Base-by-base conservation (phyloP, 2,888 invertebrate species). In the Pheosia gnoma region DNA sequence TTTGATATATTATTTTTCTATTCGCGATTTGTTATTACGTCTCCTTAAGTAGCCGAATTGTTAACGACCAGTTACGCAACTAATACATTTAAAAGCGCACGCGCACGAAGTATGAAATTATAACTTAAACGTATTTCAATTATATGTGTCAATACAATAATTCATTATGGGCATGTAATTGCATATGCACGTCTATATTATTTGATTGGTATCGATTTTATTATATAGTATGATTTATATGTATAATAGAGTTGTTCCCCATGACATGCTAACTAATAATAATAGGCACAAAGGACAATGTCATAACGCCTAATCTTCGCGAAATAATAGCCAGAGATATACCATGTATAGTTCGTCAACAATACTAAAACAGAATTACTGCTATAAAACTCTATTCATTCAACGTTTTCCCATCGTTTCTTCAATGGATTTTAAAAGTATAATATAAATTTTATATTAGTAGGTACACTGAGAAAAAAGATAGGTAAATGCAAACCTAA, bases 61-160 rank as follows among this genome's bases (percentile, higher is more conserved):
- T 43, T 60, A 65, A 58, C 58, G n/a, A 59, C 56, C 59, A 51
- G 49, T 59, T 73, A 62, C 58, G 52, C 60, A 68, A 70, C 3
- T 41, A 59, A 70, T 62, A 65, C 53, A 61, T 62, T 62, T 60
- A 59, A 66, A 66, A 39, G 38, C 41, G 41, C 56, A 58, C 52
- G 49, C 45, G 57, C 61, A 60, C 59, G 62, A 58, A 59, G 54
- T n/a, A 38, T 60, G 61, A 39, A 61, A 45, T 57, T 9, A 59
- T 57, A 58, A 41, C 52, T 56, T 49, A 59, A 47, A 54, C 57
- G 11, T 65, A 59, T 60, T 61, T 59, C 13, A 41, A 41, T 54
- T 51, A 9, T 68, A 43, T 57, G 38, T 56, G 59, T 58, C 59
- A 69, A 63, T 52, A 63, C 47, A 47, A 59, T 58, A 39, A 69